Evolutionary conservation across 1,140 invertebrate genomes (phyloP), one percentile per base, ranked within the genome.

Genomic region (Phymastichus coffea): DNA sequence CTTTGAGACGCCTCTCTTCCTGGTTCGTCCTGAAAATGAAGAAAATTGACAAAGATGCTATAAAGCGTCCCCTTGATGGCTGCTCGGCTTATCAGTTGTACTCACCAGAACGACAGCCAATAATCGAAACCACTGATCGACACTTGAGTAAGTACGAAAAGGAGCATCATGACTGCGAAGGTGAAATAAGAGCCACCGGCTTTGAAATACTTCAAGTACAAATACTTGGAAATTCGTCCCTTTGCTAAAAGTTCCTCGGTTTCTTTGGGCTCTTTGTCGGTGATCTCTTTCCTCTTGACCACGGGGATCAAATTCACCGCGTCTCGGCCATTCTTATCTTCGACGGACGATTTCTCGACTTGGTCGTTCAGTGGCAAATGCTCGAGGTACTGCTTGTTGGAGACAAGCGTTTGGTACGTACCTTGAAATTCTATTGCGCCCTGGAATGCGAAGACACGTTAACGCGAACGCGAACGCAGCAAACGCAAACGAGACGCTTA

Each of bases 401-500:
- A 12, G 12, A 12, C 6, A 12, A 33, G 20, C 6, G 17, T 19
- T 8, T 19, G 8, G 15, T 19, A 44, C 4, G 17, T 10, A 4
- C 41, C 41, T 23, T 44, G 41, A 44, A 44, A 44, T 19, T 44
- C 19, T 15, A 44, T 17, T 23, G 15, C 3, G n/a, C 41, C 41
- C 41, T 44, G 20, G 9, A 19, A 44, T 6, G 6, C 28, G 28
- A 33, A n/a, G 28, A 33, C 12, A 33, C 28, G 12, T 33, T 33
- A 7, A 7, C 12, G 12, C 28, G 12, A 33, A 33, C 6, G 6
- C 12, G 12, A 33, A 33, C 28, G 28, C 6, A 12, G 28, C 28
- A 33, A 33, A 33, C 12, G 28, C 12, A 33, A 12, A 33, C 12
- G 12, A 33, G 12, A 33, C 6, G 6, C 75, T 67, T 4, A 86